Base-by-base conservation (phyloP, 2,113 vertebrate species). In the Chrysochloris asiatica region DNA sequence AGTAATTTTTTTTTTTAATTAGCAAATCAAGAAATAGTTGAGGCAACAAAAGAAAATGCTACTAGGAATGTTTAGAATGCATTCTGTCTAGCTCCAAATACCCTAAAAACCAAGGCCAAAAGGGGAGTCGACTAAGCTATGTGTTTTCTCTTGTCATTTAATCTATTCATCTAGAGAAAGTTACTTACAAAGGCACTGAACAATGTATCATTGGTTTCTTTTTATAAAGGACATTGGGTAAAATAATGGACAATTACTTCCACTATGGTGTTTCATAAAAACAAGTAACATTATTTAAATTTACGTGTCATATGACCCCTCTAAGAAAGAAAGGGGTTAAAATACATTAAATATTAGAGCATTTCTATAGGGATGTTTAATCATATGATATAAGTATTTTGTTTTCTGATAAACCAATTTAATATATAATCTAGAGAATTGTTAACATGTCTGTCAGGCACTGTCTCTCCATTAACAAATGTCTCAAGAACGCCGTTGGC, bases 391-490 rank as follows among this genome's bases (percentile, higher is more conserved):
- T 59, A 43, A 67, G 48, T 65, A 43, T n/a, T 94, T 90, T 83
- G 67, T 83, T 86, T 81, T 88, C 90, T 92, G 93, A 94, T 92
- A 83, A 94, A 90, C 88, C 90, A 92, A 93, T 90, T 93, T 86
- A 50, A 85, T 75, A 33, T 0, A 19, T 61, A 87, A 75, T 78
- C 79, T 86, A 47, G 85, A 91, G 93, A 80, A 88, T 91, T 12
- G 75, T 56, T 80, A 83, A 67, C 30, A 4, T 14, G 22, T 48
- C 76, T 93, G 47, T 54, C 28, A 73, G 71, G 41, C 10, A 3
- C 63, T 10, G 0, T 72, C 26, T 72, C 63, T 92, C 76, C 45
- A 33, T 65, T 1, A 77, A 93, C 76, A 43, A 76, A 82, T 30
- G 72, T 84, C 82, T 22, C 48, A 8, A 90, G 79, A 8, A 28